Evolutionary conservation across 1,140 invertebrate genomes (phyloP), one percentile per base, ranked within the genome.

Genomic region (Colletes latitarsis): DNA sequence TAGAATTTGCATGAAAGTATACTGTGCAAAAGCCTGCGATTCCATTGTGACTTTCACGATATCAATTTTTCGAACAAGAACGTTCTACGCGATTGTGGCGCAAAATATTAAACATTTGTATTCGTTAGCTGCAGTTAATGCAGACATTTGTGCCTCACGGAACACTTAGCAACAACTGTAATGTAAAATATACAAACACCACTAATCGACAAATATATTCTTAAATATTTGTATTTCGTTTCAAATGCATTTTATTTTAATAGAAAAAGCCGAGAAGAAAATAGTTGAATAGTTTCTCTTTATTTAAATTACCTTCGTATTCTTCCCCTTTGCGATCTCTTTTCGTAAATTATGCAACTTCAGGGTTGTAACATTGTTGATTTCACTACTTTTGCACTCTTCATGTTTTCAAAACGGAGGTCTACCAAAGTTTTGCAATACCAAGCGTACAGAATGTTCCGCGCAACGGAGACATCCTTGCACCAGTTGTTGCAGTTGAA

Each of bases 211-310:
- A 43, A 55, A 46, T 71, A 2, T 4, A 41, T 52, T 15, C 5
- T 17, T 5, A 53, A 64, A 6, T n/a, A 8, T 39, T 41, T 39
- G 4, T 19, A n/a, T 19, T 6, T 14, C n/a, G 49, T 53, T 64
- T n/a, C 39, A 64, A 53, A 66, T 75, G 3, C 19, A 66, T 17
- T 55, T 43, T 75, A 66, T 75, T 66, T 75, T 75, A 66, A 52
- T 74, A 64, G n/a, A 46, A 64, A 74, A 70, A 30, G n/a, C 4
- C 17, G 53, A 17, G 5, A 10, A 43, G 30, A 43, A 6, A 63
- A 9, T 55, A 17, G 30, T 30, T 30, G n/a, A n/a, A n/a, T n/a
- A n/a, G n/a, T n/a, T n/a, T n/a, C n/a, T 14, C 52, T 53, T 53
- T 53, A 53, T 14, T 53, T 53, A 10, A 53, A 53, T 53, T 53